Conservation (phyloP, 1,140 invertebrate species). For the Pogonus chalceus region DNA sequence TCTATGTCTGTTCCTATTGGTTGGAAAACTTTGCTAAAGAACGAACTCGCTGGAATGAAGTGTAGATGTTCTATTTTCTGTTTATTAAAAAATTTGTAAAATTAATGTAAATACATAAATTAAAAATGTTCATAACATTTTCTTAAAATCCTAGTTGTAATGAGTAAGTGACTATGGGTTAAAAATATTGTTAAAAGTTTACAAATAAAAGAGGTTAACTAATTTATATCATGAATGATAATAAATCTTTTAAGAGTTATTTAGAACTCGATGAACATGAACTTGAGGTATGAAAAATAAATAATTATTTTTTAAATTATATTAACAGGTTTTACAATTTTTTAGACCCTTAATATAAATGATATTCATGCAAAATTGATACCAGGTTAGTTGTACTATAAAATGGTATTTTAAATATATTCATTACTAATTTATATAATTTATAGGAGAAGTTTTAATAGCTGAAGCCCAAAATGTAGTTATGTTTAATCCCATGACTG, state of each 20-base stretch:
- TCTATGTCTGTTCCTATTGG: too few relatives aligned
- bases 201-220: neutral
- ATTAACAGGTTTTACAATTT: slow-evolving; percentile 9
- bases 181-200: neutral
- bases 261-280: slow-evolving; percentile 40
- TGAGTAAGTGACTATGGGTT: neutral
- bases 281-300: slow-evolving; percentile 32
- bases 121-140: too few relatives aligned
- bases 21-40: too few relatives aligned
- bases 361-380: slow-evolving; percentile 34
- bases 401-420: slow-evolving; percentile 38
- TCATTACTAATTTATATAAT: slow-evolving; percentile 38
- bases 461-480: slow-evolving; percentile 69
- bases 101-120: too few relatives aligned
- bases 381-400: slow-evolving; percentile 32
- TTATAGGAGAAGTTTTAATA: slow-evolving; percentile 64
- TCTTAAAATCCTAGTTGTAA: too few relatives aligned
- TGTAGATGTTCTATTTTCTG: too few relatives aligned
- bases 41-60: too few relatives aligned
- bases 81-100: too few relatives aligned
- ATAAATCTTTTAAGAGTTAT: slow-evolving; percentile 39
- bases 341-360: slow-evolving; percentile 25
- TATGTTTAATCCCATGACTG: slow-evolving; percentile 68
- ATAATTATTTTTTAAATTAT: slow-evolving; percentile 6
- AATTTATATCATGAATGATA: slow-evolving; percentile 1